Percentiles rank a stretch among this genome's conserved stretches.
Conservation (phyloP, 1,140 invertebrate genomes). For the Cherax quadricarinatus region DNA sequence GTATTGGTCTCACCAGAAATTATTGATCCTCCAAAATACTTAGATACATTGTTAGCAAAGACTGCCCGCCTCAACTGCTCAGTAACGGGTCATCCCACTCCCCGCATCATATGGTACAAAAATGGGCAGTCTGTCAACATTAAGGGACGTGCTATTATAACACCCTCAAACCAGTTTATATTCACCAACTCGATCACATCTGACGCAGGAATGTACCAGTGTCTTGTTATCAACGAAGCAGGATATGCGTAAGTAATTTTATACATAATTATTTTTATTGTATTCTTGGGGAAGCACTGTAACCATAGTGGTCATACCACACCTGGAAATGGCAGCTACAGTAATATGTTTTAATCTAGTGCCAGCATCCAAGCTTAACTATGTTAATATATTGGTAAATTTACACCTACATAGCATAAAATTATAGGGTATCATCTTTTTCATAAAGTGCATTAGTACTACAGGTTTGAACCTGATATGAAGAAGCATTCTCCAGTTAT, state of each 20-base stretch:
- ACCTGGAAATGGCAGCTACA: too few species aligned
- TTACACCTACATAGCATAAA: too few species aligned
- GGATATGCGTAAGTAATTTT: conserved; percentile 81
- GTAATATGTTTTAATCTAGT: too few species aligned
- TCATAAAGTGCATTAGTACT: too few species aligned
- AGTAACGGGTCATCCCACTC: conserved; percentile 82
- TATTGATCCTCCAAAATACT: conserved; percentile 79
- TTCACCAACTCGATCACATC: conserved; percentile 82
- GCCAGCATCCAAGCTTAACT: too few species aligned
- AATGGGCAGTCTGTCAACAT: conserved; percentile 75
- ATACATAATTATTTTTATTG: too few species aligned
- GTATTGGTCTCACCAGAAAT: conserved; percentile 81
- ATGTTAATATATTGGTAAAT: too few species aligned
- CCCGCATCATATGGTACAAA: conserved; percentile 83
- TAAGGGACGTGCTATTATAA: conserved; percentile 79
- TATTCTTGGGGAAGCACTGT: too few species aligned
- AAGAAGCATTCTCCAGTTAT: too few species aligned
- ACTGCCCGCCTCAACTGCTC: conserved; percentile 85
- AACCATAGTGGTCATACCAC: too few species aligned
- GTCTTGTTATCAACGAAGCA: conserved; percentile 83
- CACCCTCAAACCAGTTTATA: conserved; percentile 77
- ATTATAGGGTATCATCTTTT: too few species aligned
- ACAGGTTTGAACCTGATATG: too few species aligned
- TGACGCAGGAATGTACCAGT: conserved; percentile 87
- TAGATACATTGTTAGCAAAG: conserved; percentile 81